Evolutionary conservation across 2,888 invertebrate species (phyloP).

Genomic region (Parnassius smintheus): DNA sequence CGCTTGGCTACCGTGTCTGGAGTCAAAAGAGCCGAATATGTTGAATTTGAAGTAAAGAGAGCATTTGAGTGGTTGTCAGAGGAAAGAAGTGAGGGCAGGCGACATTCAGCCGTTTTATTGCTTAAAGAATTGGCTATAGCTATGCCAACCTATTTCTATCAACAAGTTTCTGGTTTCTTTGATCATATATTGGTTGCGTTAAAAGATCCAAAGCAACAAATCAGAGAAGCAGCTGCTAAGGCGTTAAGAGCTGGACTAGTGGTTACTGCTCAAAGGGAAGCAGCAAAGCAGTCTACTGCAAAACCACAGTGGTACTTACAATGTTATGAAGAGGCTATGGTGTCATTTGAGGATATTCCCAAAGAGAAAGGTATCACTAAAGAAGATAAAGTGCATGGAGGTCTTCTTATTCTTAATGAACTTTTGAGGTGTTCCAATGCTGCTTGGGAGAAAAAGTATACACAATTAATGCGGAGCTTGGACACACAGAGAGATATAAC

Average conservation of each 20-base stretch:
- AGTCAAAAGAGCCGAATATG: constrained; percentile 96
- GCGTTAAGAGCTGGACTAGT: constrained; percentile 97
- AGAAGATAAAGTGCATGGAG: constrained; percentile 96
- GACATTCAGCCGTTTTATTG: constrained; percentile 95
- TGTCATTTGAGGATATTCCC: constrained; percentile 86
- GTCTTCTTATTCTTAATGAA: constrained; percentile 95
- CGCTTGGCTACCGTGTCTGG: constrained; percentile 95
- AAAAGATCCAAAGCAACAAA: constrained; percentile 93
- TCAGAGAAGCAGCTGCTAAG: constrained; percentile 95
- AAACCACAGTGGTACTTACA: constrained; percentile 96
- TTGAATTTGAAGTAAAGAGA: constrained; percentile 98
- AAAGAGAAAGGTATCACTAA: constrained; percentile 90
- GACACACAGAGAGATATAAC: constrained; percentile 71
- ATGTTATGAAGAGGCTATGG: constrained; percentile 94
- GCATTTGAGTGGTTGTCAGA: constrained; percentile 97
- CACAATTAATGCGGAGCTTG: constrained; percentile 84
- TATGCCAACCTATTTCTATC: constrained; percentile 98
- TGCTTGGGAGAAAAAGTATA: constrained; percentile 91
- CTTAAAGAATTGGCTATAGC: constrained; percentile 96
- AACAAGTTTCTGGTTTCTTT: constrained; percentile 95
- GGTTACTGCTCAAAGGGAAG: constrained; percentile 97
- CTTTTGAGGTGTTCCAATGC: constrained; percentile 94
- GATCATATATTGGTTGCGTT: constrained; percentile 96
- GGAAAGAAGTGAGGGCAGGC: constrained; percentile 93
- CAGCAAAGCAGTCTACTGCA: constrained; percentile 93